Evolutionary conservation across 2,888 invertebrate genomes (phyloP).

Genomic region (Drosophila kanekoi): DNA sequence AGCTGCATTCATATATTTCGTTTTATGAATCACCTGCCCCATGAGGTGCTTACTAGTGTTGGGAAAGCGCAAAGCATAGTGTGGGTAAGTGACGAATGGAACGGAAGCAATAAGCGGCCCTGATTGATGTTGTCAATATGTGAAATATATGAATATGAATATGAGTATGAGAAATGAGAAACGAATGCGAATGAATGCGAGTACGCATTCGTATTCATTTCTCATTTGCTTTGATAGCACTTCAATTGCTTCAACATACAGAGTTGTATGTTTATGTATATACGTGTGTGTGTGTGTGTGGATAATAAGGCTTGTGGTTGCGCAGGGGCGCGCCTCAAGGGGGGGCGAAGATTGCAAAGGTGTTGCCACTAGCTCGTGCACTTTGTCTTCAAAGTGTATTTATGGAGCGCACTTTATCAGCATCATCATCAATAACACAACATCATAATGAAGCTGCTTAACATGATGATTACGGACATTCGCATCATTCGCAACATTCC

Average conservation of each 20-base stretch:
- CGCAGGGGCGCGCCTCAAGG: background rate
- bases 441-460: constrained; percentile 7
- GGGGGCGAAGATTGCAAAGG: constrained; percentile 1
- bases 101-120: constrained; percentile 56
- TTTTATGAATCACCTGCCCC: background rate
- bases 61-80: constrained; percentile 2
- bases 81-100: background rate
- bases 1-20: background rate
- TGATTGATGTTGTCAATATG: constrained; percentile 58
- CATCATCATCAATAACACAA: constrained; percentile 31
- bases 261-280: background rate
- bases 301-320: constrained; percentile 25
- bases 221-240: constrained; percentile 24
- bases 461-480: constrained; percentile 3
- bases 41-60: constrained; percentile 7
- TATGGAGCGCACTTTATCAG: constrained; percentile 65
- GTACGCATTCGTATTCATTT: background rate
- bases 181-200: constrained; percentile 27
- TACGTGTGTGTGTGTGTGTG: background rate
- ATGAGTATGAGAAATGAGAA: constrained; percentile 30
- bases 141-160: constrained; percentile 42
- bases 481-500: constrained; percentile 5
- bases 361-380: constrained; percentile 15
- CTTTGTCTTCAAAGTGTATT: constrained; percentile 68
- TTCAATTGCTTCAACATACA: constrained; percentile 42